Base-by-base conservation (phyloP, 2,888 invertebrate genomes). In the Notodonta ziczac region DNA sequence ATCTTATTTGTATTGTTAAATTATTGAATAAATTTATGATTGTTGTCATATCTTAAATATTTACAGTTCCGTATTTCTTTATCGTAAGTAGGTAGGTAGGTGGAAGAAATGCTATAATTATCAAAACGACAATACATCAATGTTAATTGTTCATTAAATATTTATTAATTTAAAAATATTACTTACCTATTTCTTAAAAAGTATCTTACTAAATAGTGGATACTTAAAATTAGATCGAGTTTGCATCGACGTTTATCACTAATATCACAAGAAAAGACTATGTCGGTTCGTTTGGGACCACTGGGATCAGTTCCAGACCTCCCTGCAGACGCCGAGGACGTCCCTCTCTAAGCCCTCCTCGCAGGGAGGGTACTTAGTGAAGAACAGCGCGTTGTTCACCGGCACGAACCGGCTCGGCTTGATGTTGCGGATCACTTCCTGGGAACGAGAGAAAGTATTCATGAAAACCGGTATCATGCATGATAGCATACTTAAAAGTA, bases 261-360 rank as follows among this genome's bases (percentile, higher is more conserved):
- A 83, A 78, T 82, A 85, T 85, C 84, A 86, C 85, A 83, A 73
- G 56, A 44, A 62, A 32, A 24, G 60, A 67, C 50, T 67, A 65
- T 57, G 59, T 53, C 59, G 50, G 59, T 61, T 62, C 14, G 57
- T 50, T 56, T 55, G 8, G 59, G 56, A 48, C 50, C 14, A 35
- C 35, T 10, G 32, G 32, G 32, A n/a, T 60, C 74, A 79, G 57
- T 85, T 83, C 93, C 93, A 93, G 35, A 93, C 91, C 67, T 93
- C 93, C 53, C 93, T 81, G 64, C 93, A 93, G 44, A 89, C 75
- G 13, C 93, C 93, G 2, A 85, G 69, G 0, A 84, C 63, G 60
- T 93, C 93, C n/a, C 89, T 81, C 61, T 83, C 80, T 65, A 81
- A 86, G 3, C 92, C 93, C 0, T 88, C 83, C 5, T 83, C 80